Evolutionary conservation across 2,797 vertebrate species (phyloP).

Genomic region (Chiloscyllium punctatum): DNA sequence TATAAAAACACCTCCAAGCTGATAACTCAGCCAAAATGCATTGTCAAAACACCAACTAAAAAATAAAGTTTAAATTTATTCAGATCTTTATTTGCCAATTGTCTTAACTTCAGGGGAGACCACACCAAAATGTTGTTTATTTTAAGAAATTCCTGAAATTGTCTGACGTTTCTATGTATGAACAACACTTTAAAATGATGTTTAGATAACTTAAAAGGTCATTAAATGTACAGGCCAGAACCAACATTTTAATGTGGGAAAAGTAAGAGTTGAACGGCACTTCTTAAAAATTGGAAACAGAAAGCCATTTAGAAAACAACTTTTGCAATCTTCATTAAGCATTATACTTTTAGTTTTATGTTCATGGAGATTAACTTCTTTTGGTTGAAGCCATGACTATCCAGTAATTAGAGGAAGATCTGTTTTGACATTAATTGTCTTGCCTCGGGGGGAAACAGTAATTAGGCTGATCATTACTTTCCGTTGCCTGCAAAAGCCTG

Average conservation of each 20-base stretch:
- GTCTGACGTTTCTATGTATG: slow-evolving; percentile 31
- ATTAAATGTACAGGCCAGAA: background rate
- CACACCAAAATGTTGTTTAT: slow-evolving; percentile 35
- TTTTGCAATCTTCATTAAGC: slow-evolving; percentile 8
- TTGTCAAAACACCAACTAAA: background rate
- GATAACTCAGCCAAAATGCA: background rate
- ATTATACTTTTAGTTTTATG: slow-evolving; percentile 8
- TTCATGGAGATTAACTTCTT: slow-evolving; percentile 1
- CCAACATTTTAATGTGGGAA: background rate
- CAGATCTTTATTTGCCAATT: background rate
- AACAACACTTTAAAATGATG: slow-evolving; percentile 24
- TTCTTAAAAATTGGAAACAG: slow-evolving; percentile 1
- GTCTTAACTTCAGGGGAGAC: background rate
- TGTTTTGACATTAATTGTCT: slow-evolving; percentile 35
- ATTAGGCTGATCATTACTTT: slow-evolving; percentile 35
- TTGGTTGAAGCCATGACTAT: background rate
- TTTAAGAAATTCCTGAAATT: slow-evolving; percentile 36
- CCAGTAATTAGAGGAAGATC: slow-evolving; percentile 35
- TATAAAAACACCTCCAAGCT: background rate
- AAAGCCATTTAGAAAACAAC: background rate
- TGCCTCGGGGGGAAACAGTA: slow-evolving; percentile 27
- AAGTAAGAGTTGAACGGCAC: background rate
- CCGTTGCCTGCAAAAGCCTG: slow-evolving; percentile 8
- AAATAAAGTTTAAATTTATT: background rate
- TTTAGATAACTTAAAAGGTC: slow-evolving; percentile 14